Evolutionary conservation across 2,888 invertebrate genomes (phyloP).

Genomic region (Tenthredo scrophulariae): DNA sequence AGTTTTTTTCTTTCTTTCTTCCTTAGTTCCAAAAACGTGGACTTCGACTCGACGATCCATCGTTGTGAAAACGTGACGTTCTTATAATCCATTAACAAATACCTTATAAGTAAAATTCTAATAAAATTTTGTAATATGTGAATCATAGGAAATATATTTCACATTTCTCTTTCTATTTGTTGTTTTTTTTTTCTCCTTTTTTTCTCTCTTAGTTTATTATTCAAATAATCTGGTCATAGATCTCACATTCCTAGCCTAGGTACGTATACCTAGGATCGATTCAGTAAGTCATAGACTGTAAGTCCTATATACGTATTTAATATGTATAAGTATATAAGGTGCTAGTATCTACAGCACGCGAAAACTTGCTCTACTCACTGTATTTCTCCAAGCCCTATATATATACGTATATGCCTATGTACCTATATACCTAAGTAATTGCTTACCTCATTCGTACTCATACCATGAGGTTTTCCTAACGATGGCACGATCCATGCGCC

Average conservation of each 20-base stretch:
- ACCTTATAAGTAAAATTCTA: too few relatives aligned
- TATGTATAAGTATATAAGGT: too few relatives aligned
- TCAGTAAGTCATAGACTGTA: constrained; percentile 57
- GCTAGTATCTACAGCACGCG: neutral
- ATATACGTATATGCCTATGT: constrained; percentile 6
- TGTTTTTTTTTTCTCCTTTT: neutral
- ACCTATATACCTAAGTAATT: constrained; percentile 5
- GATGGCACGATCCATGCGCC: too few relatives aligned
- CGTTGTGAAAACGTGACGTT: too few relatives aligned
- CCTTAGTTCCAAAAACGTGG: too few relatives aligned
- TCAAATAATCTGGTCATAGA: constrained; percentile 16
- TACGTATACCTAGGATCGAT: constrained; percentile 69
- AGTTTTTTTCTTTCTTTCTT: too few relatives aligned
- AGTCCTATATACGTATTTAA: too few relatives aligned
- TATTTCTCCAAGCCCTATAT: neutral
- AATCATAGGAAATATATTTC: neutral
- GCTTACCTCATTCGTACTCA: neutral
- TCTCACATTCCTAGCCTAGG: constrained; percentile 64
- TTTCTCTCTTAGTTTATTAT: neutral
- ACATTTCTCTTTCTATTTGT: neutral
- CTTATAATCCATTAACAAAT: too few relatives aligned
- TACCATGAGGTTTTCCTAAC: too few relatives aligned
- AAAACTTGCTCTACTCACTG: constrained; percentile 7
- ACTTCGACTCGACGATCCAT: too few relatives aligned
- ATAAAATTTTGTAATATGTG: neutral